These are phyloP conservation scores for Scaeva pyrastri DNA, from an alignment of 2,888 invertebrate genomes.

Conservation along the genomic window DNA sequence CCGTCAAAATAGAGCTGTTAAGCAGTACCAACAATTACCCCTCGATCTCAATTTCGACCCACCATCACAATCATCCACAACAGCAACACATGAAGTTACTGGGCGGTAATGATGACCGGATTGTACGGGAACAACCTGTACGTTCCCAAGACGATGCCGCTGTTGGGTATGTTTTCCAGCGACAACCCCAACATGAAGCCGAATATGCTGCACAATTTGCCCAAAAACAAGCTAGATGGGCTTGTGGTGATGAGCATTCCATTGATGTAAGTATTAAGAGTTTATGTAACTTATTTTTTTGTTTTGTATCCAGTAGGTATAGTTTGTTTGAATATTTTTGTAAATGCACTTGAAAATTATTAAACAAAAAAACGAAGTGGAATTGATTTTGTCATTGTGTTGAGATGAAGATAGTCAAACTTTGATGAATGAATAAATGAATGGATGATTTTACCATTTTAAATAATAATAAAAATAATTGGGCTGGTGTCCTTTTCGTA, in stretches of 20 bases:
- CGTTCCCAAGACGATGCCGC: conserved; percentile 94
- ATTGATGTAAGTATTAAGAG: conserved; percentile 92
- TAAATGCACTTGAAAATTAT: no score
- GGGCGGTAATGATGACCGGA: conserved; percentile 88
- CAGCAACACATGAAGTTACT: conserved; percentile 90
- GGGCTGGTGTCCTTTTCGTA: no score
- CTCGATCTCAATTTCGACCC: conserved; percentile 82
- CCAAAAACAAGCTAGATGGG: conserved; percentile 92
- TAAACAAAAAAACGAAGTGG: no score
- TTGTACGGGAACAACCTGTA: conserved; percentile 83
- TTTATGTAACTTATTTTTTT: no score
- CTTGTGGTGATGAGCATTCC: conserved; percentile 94
- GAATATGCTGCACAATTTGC: conserved; percentile 90
- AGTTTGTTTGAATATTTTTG: no score
- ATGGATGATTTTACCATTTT: no score
- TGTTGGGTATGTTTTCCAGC: conserved; percentile 96
- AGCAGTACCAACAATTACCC: conserved; percentile 80
- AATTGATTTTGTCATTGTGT: no score
- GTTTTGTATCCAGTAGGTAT: no score
- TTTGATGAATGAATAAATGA: no score
- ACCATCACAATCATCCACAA: conserved; percentile 79
- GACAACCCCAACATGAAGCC: conserved; percentile 90
- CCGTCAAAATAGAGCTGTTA: conserved; percentile 84
- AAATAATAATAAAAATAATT: no score
- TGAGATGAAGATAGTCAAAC: no score